Base-by-base conservation (phyloP, 2,113 vertebrate genomes). In the Antigone vipio region DNA sequence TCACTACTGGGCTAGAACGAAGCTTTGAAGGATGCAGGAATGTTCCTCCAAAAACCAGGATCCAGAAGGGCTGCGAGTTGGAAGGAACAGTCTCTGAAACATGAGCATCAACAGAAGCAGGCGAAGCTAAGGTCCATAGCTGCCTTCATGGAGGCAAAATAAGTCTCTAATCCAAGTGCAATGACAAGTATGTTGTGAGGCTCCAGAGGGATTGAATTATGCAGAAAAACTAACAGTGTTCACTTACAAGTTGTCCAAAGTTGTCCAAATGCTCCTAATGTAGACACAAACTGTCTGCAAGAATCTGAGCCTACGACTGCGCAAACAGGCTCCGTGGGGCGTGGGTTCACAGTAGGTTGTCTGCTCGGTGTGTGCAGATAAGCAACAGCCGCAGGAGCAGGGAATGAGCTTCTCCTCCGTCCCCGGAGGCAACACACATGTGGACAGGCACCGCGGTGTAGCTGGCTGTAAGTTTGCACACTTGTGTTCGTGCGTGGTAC, bases 401-500 rank as follows among this genome's bases (percentile, higher is more conserved):
- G 6, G 69, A 44, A 32, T 49, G 67, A 75, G 32, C 67, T 63
- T 69, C 27, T 23, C 11, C 5, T 26, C 50, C 4, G 2, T 26
- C 77, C n/a, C 63, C 35, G 71, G 42, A 55, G 59, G 45, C 59
- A 64, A 4, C 50, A 14, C 0, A 3, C 3, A 0, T 3, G 23
- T 26, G 82, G 60, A 13, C 60, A 22, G 29, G 16, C 12, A 9
- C 34, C 1, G 2, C 1, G 14, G 21, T 23, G 71, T 9, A 40
- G 32, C 85, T 80, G 38, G 11, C 86, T 32, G 35, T 3, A 6
- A 8, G 32, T 47, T 50, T 32, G 22, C 35, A n/a, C 27, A 0
- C 38, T 44, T 1, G 0, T 32, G 42, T 29, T 29, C 0, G 0
- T 15, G 38, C 34, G 4, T 8, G 80, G 24, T 29, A 47, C 9